A percentile compares a stretch with the other conserved stretches of the same genome.
These are phyloP conservation scores for Corythucha ciliata DNA, from an alignment of 2,888 invertebrate genomes.

Conservation along the genomic window DNA sequence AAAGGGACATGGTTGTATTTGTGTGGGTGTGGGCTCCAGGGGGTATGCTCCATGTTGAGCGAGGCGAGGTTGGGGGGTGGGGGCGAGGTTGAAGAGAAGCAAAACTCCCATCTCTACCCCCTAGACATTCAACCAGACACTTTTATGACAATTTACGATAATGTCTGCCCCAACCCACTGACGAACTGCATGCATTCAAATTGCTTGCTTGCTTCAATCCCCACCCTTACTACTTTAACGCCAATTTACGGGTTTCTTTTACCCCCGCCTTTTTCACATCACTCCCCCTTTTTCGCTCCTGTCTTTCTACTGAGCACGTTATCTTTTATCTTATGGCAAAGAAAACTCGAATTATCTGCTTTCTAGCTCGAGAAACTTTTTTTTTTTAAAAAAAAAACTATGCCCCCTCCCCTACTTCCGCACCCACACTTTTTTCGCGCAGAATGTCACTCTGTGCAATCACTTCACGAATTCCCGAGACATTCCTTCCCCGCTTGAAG, in stretches of 20 bases:
- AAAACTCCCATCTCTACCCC: conserved; percentile 20
- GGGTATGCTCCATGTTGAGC: too few species aligned
- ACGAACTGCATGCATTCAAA: conserved; percentile 35
- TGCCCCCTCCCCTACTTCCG: too few species aligned
- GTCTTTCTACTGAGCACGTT: neutral
- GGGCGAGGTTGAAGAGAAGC: neutral
- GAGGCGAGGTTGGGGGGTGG: conserved; percentile 14
- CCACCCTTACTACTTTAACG: conserved; percentile 18
- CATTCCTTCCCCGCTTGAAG: too few species aligned
- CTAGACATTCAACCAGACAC: conserved; percentile 31
- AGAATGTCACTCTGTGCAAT: too few species aligned
- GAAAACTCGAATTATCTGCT: too few species aligned
- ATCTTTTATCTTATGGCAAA: too few species aligned
- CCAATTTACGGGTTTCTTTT: conserved; percentile 26
- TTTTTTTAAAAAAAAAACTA: too few species aligned
- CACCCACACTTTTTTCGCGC: too few species aligned
- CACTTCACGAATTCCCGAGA: too few species aligned
- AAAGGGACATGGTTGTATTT: neutral
- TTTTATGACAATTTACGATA: conserved; percentile 33
- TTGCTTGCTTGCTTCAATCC: conserved; percentile 33
- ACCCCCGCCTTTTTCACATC: conserved; percentile 1
- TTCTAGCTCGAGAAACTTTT: too few species aligned
- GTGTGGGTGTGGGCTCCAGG: neutral
- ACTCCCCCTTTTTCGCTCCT: neutral
- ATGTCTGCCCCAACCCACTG: conserved; percentile 25